A percentile compares a stretch with the other conserved stretches of the same genome.
Conservation (phyloP, 2,113 vertebrate genomes). For the Cebidichthys violaceus region DNA sequence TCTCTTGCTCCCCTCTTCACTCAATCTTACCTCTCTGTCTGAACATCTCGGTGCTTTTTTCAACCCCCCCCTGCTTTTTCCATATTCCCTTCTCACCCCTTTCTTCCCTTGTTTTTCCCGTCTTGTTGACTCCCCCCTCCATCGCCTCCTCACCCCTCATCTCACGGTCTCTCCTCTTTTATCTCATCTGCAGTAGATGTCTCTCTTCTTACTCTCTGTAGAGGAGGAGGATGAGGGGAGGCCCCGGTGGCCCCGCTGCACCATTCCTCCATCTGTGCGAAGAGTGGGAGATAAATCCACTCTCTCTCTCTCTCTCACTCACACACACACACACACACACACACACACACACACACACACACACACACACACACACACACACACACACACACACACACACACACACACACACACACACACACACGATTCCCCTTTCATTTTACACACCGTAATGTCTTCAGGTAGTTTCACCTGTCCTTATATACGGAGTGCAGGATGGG, state of each 20-base stretch:
- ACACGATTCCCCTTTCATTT: conserved; percentile 5
- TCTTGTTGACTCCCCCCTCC: conserved; percentile 34
- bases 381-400: no score
- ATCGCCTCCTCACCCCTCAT: conserved; percentile 10
- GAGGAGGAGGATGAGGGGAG: conserved; percentile 14
- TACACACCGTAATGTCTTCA: background rate
- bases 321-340: no score
- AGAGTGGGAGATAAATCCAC: background rate
- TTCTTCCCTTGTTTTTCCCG: conserved; percentile 25
- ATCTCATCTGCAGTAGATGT: conserved; percentile 26
- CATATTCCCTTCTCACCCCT: conserved; percentile 16
- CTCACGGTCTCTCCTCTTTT: conserved; percentile 1
- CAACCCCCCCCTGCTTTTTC: background rate
- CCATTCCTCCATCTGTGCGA: background rate
- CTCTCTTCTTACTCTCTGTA: conserved; percentile 34
- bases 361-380: no score
- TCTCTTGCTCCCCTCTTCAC: conserved; percentile 40
- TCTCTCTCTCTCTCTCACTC: background rate
- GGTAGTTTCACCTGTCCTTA: background rate
- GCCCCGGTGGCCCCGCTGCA: conserved; percentile 13
- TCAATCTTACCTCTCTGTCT: conserved; percentile 43
- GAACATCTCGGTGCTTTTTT: conserved; percentile 14
- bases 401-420: conserved; percentile 9
- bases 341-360: no score
- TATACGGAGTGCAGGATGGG: background rate